Evolutionary conservation across 64 coral and sea anemone genomes (phyloP).

Genomic region (Astreopora myriophthalma): DNA sequence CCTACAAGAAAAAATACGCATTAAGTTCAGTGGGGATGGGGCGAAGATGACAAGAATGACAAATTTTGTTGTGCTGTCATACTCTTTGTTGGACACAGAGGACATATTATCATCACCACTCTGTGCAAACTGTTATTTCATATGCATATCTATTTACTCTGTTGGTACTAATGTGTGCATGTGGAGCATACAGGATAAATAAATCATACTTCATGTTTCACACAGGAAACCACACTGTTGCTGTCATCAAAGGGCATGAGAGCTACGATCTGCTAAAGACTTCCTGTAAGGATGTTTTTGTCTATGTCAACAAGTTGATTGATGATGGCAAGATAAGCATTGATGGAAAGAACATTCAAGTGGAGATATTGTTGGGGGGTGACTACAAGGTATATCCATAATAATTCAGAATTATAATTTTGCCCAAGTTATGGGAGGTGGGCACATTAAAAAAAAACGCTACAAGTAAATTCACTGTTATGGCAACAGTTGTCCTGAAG

Average conservation of each 20-base stretch:
- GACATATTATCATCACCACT: background rate
- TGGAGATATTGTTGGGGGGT: background rate
- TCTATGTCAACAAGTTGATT: background rate
- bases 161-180: too few relatives aligned
- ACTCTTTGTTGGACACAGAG: constrained; percentile 26
- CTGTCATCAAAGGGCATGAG: background rate
- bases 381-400: background rate
- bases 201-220: too few relatives aligned
- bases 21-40: constrained; percentile 16
- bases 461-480: background rate
- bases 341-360: background rate
- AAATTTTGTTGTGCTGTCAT: constrained; percentile 12
- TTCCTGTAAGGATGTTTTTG: background rate
- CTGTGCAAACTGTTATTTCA: too few relatives aligned
- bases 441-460: background rate
- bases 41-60: constrained; percentile 25
- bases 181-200: too few relatives aligned
- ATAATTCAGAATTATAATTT: background rate
- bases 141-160: too few relatives aligned
- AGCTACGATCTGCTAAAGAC: background rate
- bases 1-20: background rate
- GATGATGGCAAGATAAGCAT: background rate
- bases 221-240: background rate
- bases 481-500: background rate
- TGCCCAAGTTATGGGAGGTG: background rate